These are phyloP conservation scores for Drosophila pseudotakahashii DNA, from an alignment of 2,888 invertebrate genomes.

Conservation along the genomic window DNA sequence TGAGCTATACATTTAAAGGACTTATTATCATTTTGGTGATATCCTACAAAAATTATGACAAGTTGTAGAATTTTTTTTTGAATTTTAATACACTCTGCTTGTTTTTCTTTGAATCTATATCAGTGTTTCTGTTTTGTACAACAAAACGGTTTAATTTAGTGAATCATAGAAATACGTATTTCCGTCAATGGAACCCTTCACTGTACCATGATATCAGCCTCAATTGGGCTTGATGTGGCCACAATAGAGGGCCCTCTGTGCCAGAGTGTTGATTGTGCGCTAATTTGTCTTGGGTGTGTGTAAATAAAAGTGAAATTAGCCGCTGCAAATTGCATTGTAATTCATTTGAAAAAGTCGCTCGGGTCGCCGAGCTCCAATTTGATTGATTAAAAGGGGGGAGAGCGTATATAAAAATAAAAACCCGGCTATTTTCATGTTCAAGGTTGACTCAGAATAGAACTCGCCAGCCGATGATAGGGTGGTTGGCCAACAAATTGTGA, in stretches of 20 bases:
- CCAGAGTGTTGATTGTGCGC: constrained; percentile 39
- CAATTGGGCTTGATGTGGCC: constrained; percentile 56
- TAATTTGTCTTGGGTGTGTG: constrained; percentile 55
- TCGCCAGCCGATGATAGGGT: neutral
- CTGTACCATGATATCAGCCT: constrained; percentile 36
- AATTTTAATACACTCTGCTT: no score
- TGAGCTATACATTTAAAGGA: no score
- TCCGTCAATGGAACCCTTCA: neutral
- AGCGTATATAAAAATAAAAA: constrained; percentile 18
- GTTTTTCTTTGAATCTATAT: no score
- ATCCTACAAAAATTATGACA: no score
- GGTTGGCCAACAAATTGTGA: constrained; percentile 30
- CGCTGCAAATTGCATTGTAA: constrained; percentile 46
- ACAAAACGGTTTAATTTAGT: neutral
- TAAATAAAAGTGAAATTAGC: constrained; percentile 71
- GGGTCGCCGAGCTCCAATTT: constrained; percentile 5
- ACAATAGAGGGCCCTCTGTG: constrained; percentile 43
- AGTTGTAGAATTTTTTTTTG: no score
- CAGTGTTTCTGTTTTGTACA: no score
- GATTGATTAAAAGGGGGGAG: constrained; percentile 18
- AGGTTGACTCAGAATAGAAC: constrained; percentile 14
- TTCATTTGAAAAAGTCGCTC: constrained; percentile 20
- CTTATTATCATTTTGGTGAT: no score
- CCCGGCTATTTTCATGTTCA: constrained; percentile 39
- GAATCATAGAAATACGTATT: neutral